phyloP scores from a whole-genome alignment of 2,797 vertebrate species.

The Kryptolebias ocellatus region DNA sequence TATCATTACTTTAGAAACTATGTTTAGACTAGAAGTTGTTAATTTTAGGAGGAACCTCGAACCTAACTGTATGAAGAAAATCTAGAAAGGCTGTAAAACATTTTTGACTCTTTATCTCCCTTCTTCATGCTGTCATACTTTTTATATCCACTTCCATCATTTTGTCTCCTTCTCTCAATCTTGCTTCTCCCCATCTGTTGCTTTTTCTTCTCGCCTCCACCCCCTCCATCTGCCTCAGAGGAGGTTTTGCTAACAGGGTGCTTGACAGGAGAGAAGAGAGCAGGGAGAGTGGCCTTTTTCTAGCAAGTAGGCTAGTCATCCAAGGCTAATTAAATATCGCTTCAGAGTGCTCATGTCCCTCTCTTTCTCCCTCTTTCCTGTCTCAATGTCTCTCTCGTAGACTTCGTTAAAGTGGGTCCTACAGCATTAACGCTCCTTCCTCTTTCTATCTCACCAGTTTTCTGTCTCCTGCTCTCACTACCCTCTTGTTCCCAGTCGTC shows the following conservation, averaged over 20 bases:
- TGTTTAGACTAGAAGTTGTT: too few species aligned
- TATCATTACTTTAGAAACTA: too few species aligned
- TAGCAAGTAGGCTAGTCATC: slow-evolving; percentile 71
- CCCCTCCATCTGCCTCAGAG: slow-evolving; percentile 64
- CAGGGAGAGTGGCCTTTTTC: slow-evolving; percentile 70
- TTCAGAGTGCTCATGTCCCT: slow-evolving; percentile 52
- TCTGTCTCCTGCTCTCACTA: slow-evolving; percentile 21
- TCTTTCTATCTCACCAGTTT: slow-evolving; percentile 15
- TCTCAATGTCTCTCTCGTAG: slow-evolving; percentile 39
- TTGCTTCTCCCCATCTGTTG: slow-evolving; percentile 58
- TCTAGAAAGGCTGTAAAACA: not conserved
- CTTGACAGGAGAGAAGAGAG: slow-evolving; percentile 69
- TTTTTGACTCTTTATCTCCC: not conserved
- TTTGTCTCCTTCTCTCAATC: slow-evolving; percentile 29
- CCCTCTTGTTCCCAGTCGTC: slow-evolving; percentile 55
- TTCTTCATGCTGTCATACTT: slow-evolving; percentile 9
- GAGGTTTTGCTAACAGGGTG: slow-evolving; percentile 72
- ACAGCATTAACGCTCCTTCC: slow-evolving; percentile 47
- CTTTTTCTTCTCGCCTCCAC: slow-evolving; percentile 37
- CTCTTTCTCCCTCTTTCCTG: slow-evolving; percentile 28
- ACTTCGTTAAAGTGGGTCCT: slow-evolving; percentile 51
- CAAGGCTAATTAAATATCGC: slow-evolving; percentile 77
- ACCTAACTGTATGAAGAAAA: not conserved
- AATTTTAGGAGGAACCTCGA: not conserved
- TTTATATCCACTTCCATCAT: slow-evolving; percentile 26